Conservation (phyloP, 53 echinoderm and acorn worm species). For the Glandiceps talaboti region DNA sequence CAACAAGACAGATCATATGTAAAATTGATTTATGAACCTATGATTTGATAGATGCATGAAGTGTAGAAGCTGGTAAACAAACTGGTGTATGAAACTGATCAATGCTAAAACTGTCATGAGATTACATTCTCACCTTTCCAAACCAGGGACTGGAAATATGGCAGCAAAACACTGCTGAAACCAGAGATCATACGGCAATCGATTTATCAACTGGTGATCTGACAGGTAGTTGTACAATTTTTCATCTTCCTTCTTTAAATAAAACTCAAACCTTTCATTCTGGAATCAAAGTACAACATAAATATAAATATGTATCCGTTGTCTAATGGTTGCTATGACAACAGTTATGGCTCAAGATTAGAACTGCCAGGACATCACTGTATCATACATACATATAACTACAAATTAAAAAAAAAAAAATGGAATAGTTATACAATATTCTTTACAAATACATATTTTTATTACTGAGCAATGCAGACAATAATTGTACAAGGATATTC, state of each 20-base stretch:
- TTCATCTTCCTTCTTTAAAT: constrained; percentile 55
- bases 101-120: neutral
- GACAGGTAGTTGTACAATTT: constrained; percentile 38
- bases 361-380: too few relatives aligned
- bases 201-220: constrained; percentile 22
- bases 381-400: too few relatives aligned
- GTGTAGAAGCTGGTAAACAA: neutral
- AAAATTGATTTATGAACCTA: neutral
- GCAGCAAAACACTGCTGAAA: constrained; percentile 63
- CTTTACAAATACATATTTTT: too few relatives aligned
- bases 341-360: too few relatives aligned
- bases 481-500: too few relatives aligned
- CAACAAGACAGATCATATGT: neutral
- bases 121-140: constrained; percentile 39
- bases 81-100: neutral
- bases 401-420: too few relatives aligned
- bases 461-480: too few relatives aligned
- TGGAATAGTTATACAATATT: too few relatives aligned
- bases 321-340: too few relatives aligned
- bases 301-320: too few relatives aligned
- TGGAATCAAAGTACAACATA: too few relatives aligned
- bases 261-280: constrained; percentile 38
- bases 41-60: neutral
- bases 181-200: constrained; percentile 66
- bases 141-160: constrained; percentile 44